Base-by-base conservation (phyloP, 2,113 vertebrate species). In the Motacilla alba region DNA sequence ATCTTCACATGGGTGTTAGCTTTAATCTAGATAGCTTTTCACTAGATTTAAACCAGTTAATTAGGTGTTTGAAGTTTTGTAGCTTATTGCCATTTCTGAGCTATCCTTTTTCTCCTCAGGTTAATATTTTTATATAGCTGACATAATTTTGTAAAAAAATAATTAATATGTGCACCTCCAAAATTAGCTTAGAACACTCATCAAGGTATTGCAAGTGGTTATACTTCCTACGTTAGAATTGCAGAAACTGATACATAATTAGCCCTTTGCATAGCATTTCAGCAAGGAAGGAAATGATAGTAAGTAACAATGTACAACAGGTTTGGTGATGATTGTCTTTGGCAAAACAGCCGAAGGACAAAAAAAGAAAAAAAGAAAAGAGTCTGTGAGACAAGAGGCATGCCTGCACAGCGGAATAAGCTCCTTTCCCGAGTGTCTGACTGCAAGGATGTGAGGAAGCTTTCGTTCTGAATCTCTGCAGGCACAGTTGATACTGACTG, bases 171-270 rank as follows among this genome's bases (percentile, higher is more conserved):
- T 83, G 24, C 30, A 75, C 64, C 66, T 72, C 56, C 35, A 70
- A 91, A 91, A 95, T 91, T 86, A 80, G 27, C 67, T 80, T 70
- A 74, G 55, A 88, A 56, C 33, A 88, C 50, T 88, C 75, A 95
- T 67, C 67, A 83, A 87, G 63, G 60, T 77, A 79, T 4, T 85
- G 21, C 41, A 86, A 86, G 50, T 43, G 50, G 50, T 35, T 88
- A 2, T 43, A 47, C 47, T 88, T 83, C 72, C 55, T 74, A 30
- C 10, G 49, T 41, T 70, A 53, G 55, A 83, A 70, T 70, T 88
- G 63, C 33, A 88, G 72, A 90, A 92, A 90, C 74, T 76, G 67
- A 43, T 88, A 26, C 15, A 19, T 74, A 90, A 90, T 92, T 75
- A 90, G 27, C 8, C 39, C 35, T 91, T 92, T 83, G 50, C 78